Evolutionary conservation across 2,888 invertebrate genomes (phyloP), one percentile per base, ranked within the genome.

Genomic region (Chymomyza procnemis): DNA sequence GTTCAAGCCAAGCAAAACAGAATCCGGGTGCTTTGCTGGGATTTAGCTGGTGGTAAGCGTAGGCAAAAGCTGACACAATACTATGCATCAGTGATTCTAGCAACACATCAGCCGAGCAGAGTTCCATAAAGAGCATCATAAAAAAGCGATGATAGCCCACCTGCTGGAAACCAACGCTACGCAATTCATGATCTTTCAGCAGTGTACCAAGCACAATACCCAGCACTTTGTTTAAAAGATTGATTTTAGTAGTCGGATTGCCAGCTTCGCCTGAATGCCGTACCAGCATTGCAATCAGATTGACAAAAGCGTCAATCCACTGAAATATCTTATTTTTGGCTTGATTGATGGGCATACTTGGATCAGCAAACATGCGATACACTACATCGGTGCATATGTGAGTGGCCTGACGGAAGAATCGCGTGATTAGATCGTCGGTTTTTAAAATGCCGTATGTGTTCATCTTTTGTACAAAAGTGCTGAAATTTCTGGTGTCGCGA

Each of bases 1-100:
- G 92, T 91, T 99, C 99, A 66, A 99, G 92, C 99, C 99, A 99
- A 2, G 99, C 97, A 91, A 97, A 99, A 66, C 98, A 96, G 91
- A 99, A 99, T 0, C 97, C 98, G 0, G 99, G 98, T 0, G 97
- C 98, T 81, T 97, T 95, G 56, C 95, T 94, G 9, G 99, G 99
- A 66, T 97, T 93, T 75, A 99, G 92, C 80, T 98, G 96, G 88
- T 98, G 98, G 77, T 99, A 93, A 0, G 97, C 97, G 91, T 99
- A 97, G 90, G 98, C 98, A 91, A 98, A 99, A 8, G 98, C 98
- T 18, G 97, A 97, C 59, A 99, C 93, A 80, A 97, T 91, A 83
- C 89, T 91, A 59, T 96, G 97, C 92, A 97, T 98, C 88, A 99
- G 96, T 61, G 97, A 95, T 91, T 99, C 99, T 61, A 99, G 92